Evolutionary conservation across 30 jellyfish, hydroid and myxozoan genomes (phyloP).

Genomic region (Morbakka virulenta): DNA sequence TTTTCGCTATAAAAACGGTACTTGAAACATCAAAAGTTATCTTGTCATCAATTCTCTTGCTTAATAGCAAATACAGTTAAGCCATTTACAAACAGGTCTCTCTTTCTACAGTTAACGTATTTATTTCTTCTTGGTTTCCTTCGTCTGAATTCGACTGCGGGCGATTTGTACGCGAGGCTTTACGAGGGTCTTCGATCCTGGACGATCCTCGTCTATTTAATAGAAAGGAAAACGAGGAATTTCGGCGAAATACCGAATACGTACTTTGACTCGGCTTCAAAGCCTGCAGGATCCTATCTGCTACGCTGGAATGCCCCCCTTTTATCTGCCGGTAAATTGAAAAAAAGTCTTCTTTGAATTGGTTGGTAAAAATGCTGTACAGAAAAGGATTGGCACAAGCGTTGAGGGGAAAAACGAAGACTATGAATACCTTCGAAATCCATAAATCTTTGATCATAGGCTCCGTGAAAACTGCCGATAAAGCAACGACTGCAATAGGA

Average conservation of each 20-base stretch:
- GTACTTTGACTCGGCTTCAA: constrained; percentile 36
- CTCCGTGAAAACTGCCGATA: constrained; percentile 66
- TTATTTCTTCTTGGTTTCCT: constrained; percentile 60
- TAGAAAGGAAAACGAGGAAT: constrained; percentile 88
- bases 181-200: constrained; percentile 73
- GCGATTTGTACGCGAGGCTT: constrained; percentile 65
- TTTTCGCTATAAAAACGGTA: no score
- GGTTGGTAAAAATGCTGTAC: constrained; percentile 85
- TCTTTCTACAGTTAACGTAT: no score
- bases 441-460: constrained; percentile 79
- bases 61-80: no score
- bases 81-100: no score
- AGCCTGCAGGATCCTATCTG: constrained; percentile 24
- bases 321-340: constrained; percentile 60
- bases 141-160: constrained; percentile 76
- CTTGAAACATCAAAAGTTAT: no score
- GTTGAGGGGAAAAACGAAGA: constrained; percentile 84
- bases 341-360: constrained; percentile 76
- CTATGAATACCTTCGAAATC: constrained; percentile 86
- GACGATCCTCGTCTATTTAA: constrained; percentile 82
- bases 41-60: no score
- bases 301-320: constrained; percentile 19
- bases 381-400: constrained; percentile 99
- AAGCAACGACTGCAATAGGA: constrained; percentile 75
- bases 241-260: constrained; percentile 85